Evolutionary conservation across 2,888 invertebrate genomes (phyloP).

Genomic region (Eucriotettix oculatus): DNA sequence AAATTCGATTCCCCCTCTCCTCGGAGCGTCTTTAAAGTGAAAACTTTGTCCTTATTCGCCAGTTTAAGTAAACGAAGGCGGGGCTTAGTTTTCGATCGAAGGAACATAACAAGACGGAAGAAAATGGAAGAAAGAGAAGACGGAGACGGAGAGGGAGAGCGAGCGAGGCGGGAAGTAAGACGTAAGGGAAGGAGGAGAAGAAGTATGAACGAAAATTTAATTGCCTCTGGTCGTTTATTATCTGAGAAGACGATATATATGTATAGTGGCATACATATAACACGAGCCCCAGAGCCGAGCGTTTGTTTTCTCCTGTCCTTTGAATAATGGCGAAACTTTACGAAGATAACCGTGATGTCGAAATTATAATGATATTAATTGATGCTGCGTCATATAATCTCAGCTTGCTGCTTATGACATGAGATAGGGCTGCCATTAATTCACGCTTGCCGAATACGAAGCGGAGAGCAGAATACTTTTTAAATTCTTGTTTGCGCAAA

Average conservation of each 20-base stretch:
- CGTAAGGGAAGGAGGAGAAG: slow-evolving; percentile 1
- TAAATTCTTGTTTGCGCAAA: too few relatives aligned
- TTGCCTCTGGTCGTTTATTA: slow-evolving; percentile 12
- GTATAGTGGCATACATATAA: neutral
- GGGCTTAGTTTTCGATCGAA: slow-evolving; percentile 3
- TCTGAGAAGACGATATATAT: neutral
- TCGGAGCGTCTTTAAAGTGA: neutral
- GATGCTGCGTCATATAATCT: slow-evolving; percentile 6
- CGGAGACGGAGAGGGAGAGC: neutral
- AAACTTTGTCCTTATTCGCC: neutral
- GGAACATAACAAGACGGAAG: neutral
- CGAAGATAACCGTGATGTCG: neutral
- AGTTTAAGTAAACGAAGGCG: slow-evolving; percentile 3
- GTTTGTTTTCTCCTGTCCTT: slow-evolving; percentile 1
- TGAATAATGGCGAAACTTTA: slow-evolving; percentile 9
- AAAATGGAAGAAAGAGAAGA: neutral
- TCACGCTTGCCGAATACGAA: too few relatives aligned
- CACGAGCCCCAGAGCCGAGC: neutral
- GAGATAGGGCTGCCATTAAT: neutral
- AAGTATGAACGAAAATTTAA: slow-evolving; percentile 12
- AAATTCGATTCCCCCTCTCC: neutral
- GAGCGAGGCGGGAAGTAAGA: neutral
- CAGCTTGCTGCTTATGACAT: neutral
- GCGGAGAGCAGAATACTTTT: too few relatives aligned
- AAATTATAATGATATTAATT: slow-evolving; percentile 5